A percentile compares a stretch with the other conserved stretches of the same genome.
Conservation (phyloP, 2,888 invertebrate genomes). For the Synanthedon tipuliformis region DNA sequence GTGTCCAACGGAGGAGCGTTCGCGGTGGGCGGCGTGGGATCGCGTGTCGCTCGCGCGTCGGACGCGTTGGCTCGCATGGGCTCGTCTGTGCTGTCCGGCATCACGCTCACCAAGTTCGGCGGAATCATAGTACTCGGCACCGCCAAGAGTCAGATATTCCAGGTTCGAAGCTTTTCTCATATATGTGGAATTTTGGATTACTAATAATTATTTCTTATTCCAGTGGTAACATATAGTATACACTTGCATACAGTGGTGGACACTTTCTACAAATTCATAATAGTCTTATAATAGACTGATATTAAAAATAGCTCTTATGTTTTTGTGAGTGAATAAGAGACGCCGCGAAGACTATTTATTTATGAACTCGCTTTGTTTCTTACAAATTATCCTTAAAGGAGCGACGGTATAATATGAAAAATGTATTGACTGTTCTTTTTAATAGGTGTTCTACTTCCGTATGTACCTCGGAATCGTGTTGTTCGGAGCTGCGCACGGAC, state of each 20-base stretch:
- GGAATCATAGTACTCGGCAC: constrained; percentile 97
- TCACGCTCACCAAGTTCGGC: constrained; percentile 97
- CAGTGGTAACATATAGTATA: no score
- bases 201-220: no score
- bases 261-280: no score
- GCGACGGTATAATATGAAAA: no score
- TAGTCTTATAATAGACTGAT: no score
- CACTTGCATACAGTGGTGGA: no score
- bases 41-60: constrained; percentile 81
- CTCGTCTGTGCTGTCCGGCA: constrained; percentile 95
- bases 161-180: constrained; percentile 40
- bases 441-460: constrained; percentile 90
- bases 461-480: constrained; percentile 98
- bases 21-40: constrained; percentile 64
- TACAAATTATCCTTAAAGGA: no score
- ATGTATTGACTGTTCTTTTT: constrained; percentile 1
- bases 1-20: constrained; percentile 71
- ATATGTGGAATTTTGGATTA: no score
- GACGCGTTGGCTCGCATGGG: constrained; percentile 92
- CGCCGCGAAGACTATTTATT: no score
- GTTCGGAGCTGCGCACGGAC: constrained; percentile 96
- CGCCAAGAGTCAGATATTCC: constrained; percentile 97
- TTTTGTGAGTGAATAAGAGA: no score
- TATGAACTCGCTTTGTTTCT: no score
- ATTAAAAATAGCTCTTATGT: no score